Percentiles rank a stretch among this genome's conserved stretches.
Conservation (phyloP, 2,113 vertebrate species). For the Oreochromis spilurus region DNA sequence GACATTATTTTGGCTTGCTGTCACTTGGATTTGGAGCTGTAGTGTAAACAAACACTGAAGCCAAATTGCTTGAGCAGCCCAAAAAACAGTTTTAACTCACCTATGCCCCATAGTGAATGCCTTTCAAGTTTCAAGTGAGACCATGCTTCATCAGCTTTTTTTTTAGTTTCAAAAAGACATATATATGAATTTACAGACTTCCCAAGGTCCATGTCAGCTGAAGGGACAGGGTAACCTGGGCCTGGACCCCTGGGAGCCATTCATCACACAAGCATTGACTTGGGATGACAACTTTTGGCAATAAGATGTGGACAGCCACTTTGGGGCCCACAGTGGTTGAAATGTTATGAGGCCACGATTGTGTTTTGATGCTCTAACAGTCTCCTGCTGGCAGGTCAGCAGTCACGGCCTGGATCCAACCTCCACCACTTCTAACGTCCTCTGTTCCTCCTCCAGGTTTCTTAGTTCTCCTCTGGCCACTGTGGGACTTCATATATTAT, state of each 20-base stretch:
- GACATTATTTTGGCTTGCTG: too few species aligned
- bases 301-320: not conserved
- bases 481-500: not conserved
- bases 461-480: not conserved
- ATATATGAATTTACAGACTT: not conserved
- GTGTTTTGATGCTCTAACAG: not conserved
- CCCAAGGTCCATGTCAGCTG: not conserved
- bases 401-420: not conserved
- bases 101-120: not conserved
- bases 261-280: not conserved
- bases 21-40: rapidly evolving
- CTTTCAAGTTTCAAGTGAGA: not conserved
- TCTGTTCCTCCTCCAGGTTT: not conserved
- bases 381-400: not conserved
- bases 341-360: not conserved
- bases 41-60: not conserved
- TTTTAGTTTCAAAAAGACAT: not conserved
- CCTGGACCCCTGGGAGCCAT: not conserved
- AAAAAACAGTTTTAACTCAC: rapidly evolving
- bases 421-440: not conserved
- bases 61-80: not conserved
- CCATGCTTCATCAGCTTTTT: not conserved
- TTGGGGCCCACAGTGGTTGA: not conserved
- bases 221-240: not conserved
- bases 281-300: not conserved